Evolutionary conservation across 30 jellyfish, hydroid and myxozoan genomes (phyloP), one percentile per base, ranked within the genome.

Genomic region (Catostylus mosaicus): DNA sequence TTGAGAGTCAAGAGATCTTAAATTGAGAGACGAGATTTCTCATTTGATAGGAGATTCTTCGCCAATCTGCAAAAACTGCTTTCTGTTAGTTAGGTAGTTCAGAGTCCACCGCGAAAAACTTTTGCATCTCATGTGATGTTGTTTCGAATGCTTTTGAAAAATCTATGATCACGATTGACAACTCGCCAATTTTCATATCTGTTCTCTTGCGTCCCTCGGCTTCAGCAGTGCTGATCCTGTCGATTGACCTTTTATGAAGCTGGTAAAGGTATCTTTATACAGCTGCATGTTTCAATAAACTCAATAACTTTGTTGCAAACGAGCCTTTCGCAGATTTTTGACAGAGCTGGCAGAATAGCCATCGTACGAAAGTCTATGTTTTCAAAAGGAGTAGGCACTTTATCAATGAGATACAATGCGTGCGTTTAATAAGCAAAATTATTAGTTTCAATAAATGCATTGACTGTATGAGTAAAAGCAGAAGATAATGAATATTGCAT

Each of bases 1-100:
- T 74, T 70, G 89, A 71, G 18, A 77, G 85, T 65, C 62, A 84
- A 23, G 95, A 85, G 34, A 85, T 89, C 5, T 79, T 89, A 10
- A 65, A 32, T n/a, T n/a, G n/a, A n/a, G n/a, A n/a, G n/a, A n/a
- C n/a, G n/a, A 5, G 38, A 37, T 40, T 38, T 43, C 32, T 70
- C 67, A 38, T 70, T 38, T 24, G n/a, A 20, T 70, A 37, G 33
- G 68, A 70, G 23, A 19, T 19, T 70, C 19, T 40, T 20, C 68
- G 29, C 2, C 82, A 40, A 70, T 70, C 67, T 36, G 68, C 67
- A 70, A 67, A 43, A 37, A 70, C 33, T 70, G 82, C 67, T 43
- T 70, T 11, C 68, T 5, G 33, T 45, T 70, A 46, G 47, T 70
- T 37, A 45, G 67, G 82, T 70, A 43, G 68, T 43, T 12, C 45